Percentiles rank a stretch among this genome's conserved stretches.
Conservation (phyloP, 2,113 vertebrate genomes). For the Pollachius pollachius region DNA sequence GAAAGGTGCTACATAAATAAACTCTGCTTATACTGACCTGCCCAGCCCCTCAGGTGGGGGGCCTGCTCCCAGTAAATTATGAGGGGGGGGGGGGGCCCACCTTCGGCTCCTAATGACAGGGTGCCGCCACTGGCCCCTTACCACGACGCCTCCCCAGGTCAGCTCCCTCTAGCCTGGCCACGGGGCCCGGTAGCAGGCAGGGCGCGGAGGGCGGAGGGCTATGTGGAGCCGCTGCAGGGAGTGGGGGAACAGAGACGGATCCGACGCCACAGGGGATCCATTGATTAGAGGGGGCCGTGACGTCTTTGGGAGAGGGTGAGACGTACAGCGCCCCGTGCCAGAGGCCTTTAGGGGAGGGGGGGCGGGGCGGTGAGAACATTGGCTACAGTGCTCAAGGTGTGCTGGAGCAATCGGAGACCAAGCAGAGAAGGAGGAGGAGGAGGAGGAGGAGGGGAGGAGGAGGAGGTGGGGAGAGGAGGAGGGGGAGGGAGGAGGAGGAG, state of each 20-base stretch:
- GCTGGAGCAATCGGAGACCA: neutral
- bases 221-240: neutral
- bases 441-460: neutral
- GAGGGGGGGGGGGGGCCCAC: neutral
- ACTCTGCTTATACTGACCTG: too few relatives aligned
- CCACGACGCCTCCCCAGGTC: constrained; percentile 32
- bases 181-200: neutral
- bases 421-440: neutral
- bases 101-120: constrained; percentile 48
- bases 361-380: too few relatives aligned
- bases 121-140: constrained; percentile 18
- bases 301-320: neutral
- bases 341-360: neutral
- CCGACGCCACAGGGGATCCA: neutral
- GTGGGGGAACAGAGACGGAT: neutral
- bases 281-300: neutral
- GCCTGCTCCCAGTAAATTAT: neutral
- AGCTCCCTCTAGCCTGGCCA: constrained; percentile 23
- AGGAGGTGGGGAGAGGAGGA: neutral
- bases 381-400: too few relatives aligned
- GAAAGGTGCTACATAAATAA: too few relatives aligned
- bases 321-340: neutral
- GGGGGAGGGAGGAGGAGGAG: neutral
- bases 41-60: too few relatives aligned
- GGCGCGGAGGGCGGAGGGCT: neutral